Conservation (phyloP, 2,113 vertebrate genomes). For the Myrmophylax atrothorax region DNA sequence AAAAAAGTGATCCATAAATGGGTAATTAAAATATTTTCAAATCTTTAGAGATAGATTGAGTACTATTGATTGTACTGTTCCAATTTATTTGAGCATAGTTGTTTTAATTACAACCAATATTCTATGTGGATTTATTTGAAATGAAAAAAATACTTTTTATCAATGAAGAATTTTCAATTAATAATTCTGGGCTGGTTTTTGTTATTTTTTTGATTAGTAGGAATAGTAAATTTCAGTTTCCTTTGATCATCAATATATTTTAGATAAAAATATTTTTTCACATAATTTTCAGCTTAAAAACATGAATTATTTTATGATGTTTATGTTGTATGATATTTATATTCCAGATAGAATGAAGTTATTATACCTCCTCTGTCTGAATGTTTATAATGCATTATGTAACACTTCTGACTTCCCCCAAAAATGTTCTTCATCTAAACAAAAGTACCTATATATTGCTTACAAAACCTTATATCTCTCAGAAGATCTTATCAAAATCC, state of each 20-base stretch:
- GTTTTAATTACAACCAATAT: neutral
- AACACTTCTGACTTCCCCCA: neutral
- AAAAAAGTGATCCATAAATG: neutral
- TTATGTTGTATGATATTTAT: neutral
- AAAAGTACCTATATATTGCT: neutral
- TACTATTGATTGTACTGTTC: neutral
- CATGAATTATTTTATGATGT: neutral
- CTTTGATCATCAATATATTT: neutral
- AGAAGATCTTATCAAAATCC: neutral
- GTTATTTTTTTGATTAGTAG: accelerated
- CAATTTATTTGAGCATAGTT: neutral
- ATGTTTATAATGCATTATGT: neutral
- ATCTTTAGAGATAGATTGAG: neutral
- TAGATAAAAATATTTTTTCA: neutral
- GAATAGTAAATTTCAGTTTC: neutral
- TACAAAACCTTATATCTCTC: neutral
- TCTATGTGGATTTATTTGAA: neutral
- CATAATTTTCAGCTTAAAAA: neutral
- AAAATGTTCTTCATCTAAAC: neutral
- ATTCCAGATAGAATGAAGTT: neutral
- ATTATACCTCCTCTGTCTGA: neutral
- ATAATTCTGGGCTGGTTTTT: neutral
- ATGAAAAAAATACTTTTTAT: neutral
- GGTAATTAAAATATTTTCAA: neutral
- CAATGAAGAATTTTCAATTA: neutral